Conservation (phyloP, 2,113 vertebrate genomes). For the Todiramphus chloris region DNA sequence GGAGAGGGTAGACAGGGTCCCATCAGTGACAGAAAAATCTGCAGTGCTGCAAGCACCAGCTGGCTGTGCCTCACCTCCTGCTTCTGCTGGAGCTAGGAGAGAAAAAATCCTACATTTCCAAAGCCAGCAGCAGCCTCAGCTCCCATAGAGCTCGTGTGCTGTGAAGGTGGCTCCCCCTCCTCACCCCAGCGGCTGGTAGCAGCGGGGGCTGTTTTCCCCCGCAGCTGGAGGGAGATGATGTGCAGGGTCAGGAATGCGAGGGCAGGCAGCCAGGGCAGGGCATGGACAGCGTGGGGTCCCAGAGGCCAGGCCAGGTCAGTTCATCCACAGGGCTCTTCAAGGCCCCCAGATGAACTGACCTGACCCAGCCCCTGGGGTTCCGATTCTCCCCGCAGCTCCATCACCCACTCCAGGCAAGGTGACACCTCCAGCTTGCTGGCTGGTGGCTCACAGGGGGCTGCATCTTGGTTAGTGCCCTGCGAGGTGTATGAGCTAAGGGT, state of each 20-base stretch:
- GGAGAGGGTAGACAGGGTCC: background rate
- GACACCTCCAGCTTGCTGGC: background rate
- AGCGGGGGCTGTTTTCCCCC: constrained; percentile 48
- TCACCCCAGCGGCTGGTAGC: background rate
- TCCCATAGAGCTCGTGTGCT: background rate
- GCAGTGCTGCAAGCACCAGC: background rate
- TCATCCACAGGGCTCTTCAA: background rate
- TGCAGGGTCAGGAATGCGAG: background rate
- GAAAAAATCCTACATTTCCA: background rate
- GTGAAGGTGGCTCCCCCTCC: background rate
- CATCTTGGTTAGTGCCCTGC: background rate
- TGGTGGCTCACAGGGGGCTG: background rate
- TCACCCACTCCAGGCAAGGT: background rate
- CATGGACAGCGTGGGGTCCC: constrained; percentile 42
- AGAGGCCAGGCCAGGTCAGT: background rate
- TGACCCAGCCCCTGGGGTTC: background rate
- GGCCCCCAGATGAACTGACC: background rate
- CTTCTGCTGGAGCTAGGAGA: background rate
- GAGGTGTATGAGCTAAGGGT: background rate
- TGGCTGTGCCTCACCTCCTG: background rate
- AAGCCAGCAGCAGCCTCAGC: background rate
- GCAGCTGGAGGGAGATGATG: constrained; percentile 45
- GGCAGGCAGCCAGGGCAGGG: constrained; percentile 11
- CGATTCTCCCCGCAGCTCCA: background rate
- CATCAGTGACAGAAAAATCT: background rate